phyloP scores from a whole-genome alignment of 1,140 invertebrate genomes.

The Ceratoteleas bidentatus region DNA sequence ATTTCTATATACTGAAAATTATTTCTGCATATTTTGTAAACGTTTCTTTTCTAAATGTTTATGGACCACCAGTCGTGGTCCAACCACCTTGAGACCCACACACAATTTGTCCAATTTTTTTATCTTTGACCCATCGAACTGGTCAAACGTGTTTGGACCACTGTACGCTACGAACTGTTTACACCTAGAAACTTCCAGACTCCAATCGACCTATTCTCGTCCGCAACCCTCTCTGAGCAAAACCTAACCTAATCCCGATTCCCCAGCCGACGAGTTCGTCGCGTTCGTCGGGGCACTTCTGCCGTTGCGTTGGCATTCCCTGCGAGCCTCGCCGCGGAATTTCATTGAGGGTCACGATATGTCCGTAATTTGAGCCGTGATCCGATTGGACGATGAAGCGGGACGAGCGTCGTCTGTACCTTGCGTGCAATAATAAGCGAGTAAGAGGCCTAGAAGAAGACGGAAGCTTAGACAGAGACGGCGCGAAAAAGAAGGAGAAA shows the following conservation, averaged over 20 bases:
- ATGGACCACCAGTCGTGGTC: no score
- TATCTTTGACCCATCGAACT: no score
- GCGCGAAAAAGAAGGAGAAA: not conserved
- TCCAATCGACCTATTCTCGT: not conserved
- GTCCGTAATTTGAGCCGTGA: constrained; percentile 71
- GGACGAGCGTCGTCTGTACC: constrained; percentile 55
- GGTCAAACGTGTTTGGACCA: not conserved
- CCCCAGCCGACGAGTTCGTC: constrained; percentile 16
- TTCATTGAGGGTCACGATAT: constrained; percentile 69
- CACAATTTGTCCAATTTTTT: no score
- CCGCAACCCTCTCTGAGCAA: not conserved
- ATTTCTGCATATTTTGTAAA: no score
- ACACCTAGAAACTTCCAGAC: not conserved
- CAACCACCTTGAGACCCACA: no score
- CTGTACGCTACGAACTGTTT: not conserved
- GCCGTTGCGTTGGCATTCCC: constrained; percentile 47
- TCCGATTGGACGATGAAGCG: constrained; percentile 71
- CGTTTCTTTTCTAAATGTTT: no score
- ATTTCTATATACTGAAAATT: no score
- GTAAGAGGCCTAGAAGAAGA: no score
- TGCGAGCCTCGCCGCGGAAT: constrained; percentile 61
- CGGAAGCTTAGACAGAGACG: no score
- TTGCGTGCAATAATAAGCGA: constrained; percentile 50
- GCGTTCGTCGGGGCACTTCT: constrained; percentile 43
- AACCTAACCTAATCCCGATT: constrained; percentile 32